Conservation (phyloP, 2,113 vertebrate genomes). For the Serinus canaria region DNA sequence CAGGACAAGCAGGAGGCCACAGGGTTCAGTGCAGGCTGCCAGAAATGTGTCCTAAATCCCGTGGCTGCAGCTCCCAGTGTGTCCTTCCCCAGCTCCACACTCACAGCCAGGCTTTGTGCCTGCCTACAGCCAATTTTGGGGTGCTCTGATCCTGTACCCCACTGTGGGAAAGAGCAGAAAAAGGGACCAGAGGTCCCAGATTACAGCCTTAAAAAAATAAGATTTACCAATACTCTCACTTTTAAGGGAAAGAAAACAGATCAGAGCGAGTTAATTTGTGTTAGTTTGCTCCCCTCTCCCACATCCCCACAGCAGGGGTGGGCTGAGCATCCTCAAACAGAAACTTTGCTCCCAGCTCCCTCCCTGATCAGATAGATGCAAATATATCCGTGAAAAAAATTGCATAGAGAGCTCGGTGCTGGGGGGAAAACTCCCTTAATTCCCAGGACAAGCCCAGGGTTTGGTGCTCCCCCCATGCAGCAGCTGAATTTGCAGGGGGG, state of each 20-base stretch:
- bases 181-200: not conserved
- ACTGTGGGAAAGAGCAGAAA: fast-evolving
- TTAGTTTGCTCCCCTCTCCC: not conserved
- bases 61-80: fast-evolving
- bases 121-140: not conserved
- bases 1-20: not conserved
- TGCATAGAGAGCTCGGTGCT: fast-evolving
- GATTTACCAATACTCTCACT: not conserved
- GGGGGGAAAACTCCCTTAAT: not conserved
- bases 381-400: not conserved
- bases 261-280: fast-evolving
- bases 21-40: not conserved
- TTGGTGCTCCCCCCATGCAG: not conserved
- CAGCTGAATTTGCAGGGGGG: not conserved
- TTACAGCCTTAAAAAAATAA: not conserved
- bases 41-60: not conserved
- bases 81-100: not conserved
- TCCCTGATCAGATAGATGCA: not conserved
- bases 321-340: not conserved
- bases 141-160: not conserved
- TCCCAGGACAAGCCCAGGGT: not conserved
- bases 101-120: fast-evolving
- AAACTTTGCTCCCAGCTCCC: not conserved
- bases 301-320: fast-evolving
- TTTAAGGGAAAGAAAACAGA: not conserved